Conservation (phyloP, 2,888 invertebrate genomes). For the Scaptomyza reducta region DNA sequence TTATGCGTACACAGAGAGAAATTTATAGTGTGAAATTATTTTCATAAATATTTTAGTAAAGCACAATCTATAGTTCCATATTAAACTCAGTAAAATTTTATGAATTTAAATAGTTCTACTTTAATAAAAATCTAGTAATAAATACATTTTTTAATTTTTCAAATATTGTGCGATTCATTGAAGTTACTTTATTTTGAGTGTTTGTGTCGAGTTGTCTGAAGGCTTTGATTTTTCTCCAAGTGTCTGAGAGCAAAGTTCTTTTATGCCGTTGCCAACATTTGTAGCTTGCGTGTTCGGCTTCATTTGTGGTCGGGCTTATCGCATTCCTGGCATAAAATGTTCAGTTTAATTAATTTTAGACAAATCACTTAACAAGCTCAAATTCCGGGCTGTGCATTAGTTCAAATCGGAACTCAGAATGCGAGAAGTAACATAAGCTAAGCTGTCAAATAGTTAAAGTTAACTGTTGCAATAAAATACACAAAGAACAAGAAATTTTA, state of each 20-base stretch:
- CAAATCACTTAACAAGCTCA: slow-evolving; percentile 66
- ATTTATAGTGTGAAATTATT: neutral
- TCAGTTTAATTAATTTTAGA: slow-evolving; percentile 64
- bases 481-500: neutral
- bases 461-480: neutral
- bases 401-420: slow-evolving; percentile 2
- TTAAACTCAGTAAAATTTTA: too few species aligned
- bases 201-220: too few species aligned
- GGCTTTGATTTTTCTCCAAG: neutral
- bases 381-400: slow-evolving; percentile 18
- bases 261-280: slow-evolving; percentile 13
- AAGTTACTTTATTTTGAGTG: too few species aligned
- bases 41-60: neutral
- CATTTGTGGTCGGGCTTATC: slow-evolving; percentile 45
- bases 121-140: too few species aligned
- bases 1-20: slow-evolving; percentile 33
- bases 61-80: too few species aligned
- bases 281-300: slow-evolving; percentile 44
- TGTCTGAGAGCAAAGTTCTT: slow-evolving; percentile 9
- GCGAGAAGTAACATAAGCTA: neutral
- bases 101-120: too few species aligned
- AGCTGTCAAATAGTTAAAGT: neutral
- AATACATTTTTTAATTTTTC: too few species aligned
- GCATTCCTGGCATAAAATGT: slow-evolving; percentile 53
- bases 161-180: too few species aligned